Conservation (phyloP, 2,113 vertebrate species). For the Cyanocitta stelleri region DNA sequence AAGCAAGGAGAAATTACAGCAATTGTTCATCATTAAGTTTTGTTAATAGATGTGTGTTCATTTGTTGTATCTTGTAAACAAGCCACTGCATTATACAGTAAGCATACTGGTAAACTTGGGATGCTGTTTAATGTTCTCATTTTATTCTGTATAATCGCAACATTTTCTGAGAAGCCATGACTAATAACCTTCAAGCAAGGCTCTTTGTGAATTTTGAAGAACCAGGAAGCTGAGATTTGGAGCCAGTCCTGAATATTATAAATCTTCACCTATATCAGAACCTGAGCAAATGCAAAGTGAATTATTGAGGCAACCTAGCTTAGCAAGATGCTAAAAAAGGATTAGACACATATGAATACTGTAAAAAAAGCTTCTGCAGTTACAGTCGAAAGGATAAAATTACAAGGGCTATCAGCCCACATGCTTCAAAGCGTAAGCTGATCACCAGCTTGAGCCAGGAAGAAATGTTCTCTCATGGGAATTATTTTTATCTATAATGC, state of each 20-base stretch:
- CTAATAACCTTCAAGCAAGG: slow-evolving; percentile 31
- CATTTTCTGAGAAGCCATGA: slow-evolving; percentile 33
- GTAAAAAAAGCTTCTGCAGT: slow-evolving; percentile 9
- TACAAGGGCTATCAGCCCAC: background rate
- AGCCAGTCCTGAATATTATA: background rate
- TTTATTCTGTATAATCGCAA: slow-evolving; percentile 32
- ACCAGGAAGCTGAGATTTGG: background rate
- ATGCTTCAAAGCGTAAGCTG: background rate
- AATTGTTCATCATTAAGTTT: slow-evolving; percentile 48
- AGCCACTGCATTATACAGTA: slow-evolving; percentile 17
- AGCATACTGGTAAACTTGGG: background rate
- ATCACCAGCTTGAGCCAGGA: background rate
- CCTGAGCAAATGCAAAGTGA: slow-evolving; percentile 14
- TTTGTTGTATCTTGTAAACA: slow-evolving; percentile 51
- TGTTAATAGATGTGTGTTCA: slow-evolving; percentile 35
- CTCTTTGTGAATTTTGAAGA: slow-evolving; percentile 35
- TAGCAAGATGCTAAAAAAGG: slow-evolving; percentile 5
- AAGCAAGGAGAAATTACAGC: slow-evolving; percentile 25
- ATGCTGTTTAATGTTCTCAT: slow-evolving; percentile 20
- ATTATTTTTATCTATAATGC: slow-evolving; percentile 14
- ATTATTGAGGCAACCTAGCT: slow-evolving; percentile 21
- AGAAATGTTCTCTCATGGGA: background rate
- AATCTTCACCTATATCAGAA: slow-evolving; percentile 17
- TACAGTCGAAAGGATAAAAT: slow-evolving; percentile 11
- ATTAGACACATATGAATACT: slow-evolving; percentile 25